phyloP scores from a whole-genome alignment of 2,113 vertebrate species.

The Columba janthina region DNA sequence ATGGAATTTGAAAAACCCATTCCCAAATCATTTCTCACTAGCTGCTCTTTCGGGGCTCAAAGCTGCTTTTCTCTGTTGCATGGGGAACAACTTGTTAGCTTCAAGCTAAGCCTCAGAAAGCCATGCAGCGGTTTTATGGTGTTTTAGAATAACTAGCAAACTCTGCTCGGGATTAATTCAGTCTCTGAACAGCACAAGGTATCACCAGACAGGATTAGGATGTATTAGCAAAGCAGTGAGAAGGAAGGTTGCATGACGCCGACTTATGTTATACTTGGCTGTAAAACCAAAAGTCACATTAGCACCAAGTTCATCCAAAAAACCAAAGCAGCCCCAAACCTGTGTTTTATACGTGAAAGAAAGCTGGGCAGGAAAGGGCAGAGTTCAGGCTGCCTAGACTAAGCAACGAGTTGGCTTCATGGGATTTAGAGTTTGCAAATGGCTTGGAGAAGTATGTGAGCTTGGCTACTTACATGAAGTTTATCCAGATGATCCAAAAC shows the following conservation, averaged over 20 bases:
- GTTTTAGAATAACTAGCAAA: neutral
- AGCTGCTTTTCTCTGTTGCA: neutral
- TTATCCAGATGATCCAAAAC: conserved; percentile 32
- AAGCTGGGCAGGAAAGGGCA: neutral
- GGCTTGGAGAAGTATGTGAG: neutral
- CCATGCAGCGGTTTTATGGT: neutral
- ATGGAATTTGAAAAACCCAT: neutral
- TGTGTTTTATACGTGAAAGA: neutral
- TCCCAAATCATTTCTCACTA: neutral
- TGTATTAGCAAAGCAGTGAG: neutral
- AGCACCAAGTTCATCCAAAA: conserved; percentile 32
- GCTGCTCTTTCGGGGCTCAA: neutral
- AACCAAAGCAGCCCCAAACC: neutral
- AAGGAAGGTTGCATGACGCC: neutral
- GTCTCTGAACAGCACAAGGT: neutral
- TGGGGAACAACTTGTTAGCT: neutral
- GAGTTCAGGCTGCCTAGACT: conserved; percentile 14
- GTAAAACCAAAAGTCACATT: neutral
- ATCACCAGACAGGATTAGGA: conserved; percentile 31
- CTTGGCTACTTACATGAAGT: neutral
- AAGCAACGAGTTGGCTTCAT: neutral
- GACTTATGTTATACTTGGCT: conserved; percentile 36
- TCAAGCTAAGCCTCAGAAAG: neutral
- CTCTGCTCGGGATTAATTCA: neutral
- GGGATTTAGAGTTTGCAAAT: neutral